Evolutionary conservation across 2,888 invertebrate genomes (phyloP), one percentile per base, ranked within the genome.

Genomic region (Synergus gifuensis): DNA sequence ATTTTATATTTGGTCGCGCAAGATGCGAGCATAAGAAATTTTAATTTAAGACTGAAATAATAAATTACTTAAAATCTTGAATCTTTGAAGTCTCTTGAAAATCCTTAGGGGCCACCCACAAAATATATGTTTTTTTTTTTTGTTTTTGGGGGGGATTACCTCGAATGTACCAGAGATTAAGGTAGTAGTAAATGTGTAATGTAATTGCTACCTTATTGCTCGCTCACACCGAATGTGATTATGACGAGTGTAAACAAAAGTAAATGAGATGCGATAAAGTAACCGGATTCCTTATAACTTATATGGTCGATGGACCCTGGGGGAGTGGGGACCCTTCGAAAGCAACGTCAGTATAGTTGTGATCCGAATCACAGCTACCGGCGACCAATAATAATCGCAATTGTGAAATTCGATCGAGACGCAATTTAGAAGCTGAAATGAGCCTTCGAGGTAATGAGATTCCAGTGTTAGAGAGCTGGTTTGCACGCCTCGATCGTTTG

Each of bases 381-480:
- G 49, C 77, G n/a, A 40, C 78, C 79, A 81, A 87, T 86, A 88
- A 87, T 89, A 88, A 87, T 88, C 84, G 84, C 87, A 87, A 90
- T 90, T 88, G 88, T 87, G 90, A 90, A 89, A 91, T 87, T 86
- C 85, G 91, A 91, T 90, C 89, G 88, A 88, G 87, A 86, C 82
- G 88, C 88, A 90, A 90, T 90, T 87, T 87, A 89, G 86, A 86
- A 85, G 85, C 81, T 86, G 88, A 89, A 91, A 90, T 88, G 88
- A 90, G 86, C 87, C 81, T 83, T 77, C 81, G 82, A 84, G 87
- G 88, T 90, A 90, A 89, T 89, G 88, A 90, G 90, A 90, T 84
- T 84, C 83, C 80, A 62, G 76, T 66, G 76, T 63, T 76, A 36
- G 60, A 66, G 44, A 63, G 73, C 73, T 73, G 54, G 63, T 77